phyloP scores from a whole-genome alignment of 2,888 invertebrate species.

The Synanthedon formicaeformis region DNA sequence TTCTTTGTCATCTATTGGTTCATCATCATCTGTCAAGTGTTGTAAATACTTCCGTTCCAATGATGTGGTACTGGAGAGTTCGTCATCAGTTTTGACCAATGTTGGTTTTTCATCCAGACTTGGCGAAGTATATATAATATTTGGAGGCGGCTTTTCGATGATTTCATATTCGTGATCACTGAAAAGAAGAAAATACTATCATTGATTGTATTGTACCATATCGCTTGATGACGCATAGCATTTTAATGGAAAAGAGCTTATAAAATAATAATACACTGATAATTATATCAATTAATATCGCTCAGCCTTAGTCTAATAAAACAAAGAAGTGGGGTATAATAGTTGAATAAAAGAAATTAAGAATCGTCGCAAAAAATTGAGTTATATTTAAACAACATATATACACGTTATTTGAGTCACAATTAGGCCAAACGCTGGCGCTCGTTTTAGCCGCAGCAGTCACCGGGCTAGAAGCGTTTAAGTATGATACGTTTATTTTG shows the following conservation, averaged over 20 bases:
- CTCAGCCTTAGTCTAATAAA: conserved; percentile 12
- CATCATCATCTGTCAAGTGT: conserved; percentile 64
- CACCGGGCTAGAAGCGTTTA: conserved; percentile 44
- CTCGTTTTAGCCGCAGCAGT: conserved; percentile 67
- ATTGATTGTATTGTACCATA: too few relatives aligned
- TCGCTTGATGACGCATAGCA: too few relatives aligned
- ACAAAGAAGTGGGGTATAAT: conserved; percentile 13
- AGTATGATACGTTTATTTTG: conserved; percentile 38
- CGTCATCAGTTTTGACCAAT: conserved; percentile 57
- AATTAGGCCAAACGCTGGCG: conserved; percentile 64
- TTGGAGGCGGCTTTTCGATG: conserved; percentile 76
- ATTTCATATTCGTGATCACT: conserved; percentile 96
- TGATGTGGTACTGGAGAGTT: conserved; percentile 62
- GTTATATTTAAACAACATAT: conserved; percentile 58
- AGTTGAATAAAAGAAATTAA: conserved; percentile 35
- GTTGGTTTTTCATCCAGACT: conserved; percentile 44
- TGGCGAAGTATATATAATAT: conserved; percentile 47
- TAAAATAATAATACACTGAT: background rate
- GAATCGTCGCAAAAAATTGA: conserved; percentile 35
- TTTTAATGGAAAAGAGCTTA: background rate
- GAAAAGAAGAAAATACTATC: conserved; percentile 39
- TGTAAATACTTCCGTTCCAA: conserved; percentile 57
- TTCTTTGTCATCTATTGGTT: conserved; percentile 42
- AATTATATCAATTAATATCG: conserved; percentile 15
- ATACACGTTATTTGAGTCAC: conserved; percentile 47